Base-by-base conservation (phyloP, 2,113 vertebrate species). In the Castor canadensis region DNA sequence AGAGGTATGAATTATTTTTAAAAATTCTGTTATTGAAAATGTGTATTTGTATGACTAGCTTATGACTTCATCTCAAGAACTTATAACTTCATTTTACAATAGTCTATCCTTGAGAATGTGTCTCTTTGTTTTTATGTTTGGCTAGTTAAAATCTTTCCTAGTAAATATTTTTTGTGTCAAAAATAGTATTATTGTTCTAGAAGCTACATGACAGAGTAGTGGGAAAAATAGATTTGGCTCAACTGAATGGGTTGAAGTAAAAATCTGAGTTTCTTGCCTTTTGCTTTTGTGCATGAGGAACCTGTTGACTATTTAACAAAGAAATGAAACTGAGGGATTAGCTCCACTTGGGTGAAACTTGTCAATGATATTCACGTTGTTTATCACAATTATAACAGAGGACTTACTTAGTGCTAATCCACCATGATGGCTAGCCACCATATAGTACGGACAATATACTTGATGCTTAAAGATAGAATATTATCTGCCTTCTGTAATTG, bases 1-100 rank as follows among this genome's bases (percentile, higher is more conserved):
- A 98, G 96, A 98, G 97, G 91, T 97, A 93, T 96, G 95, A 84
- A 93, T 97, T 85, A 92, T 97, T 96, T 97, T 97, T 97, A 92
- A 58, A 81, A 75, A 89, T 90, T 40, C 45, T 89, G 79, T 95
- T 94, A 69, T 96, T 98, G 95, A 77, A 94, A 22, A 15, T 80
- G 72, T 87, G 28, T 89, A 88, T 98, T 95, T 92, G 24, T 84
- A 84, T 69, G 86, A 84, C 79, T 90, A 89, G 35, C 0, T 77
- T 71, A 91, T 96, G 95, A 81, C 38, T 94, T 97, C 93, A 95
- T 85, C 96, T 96, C 90, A 69, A 94, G 64, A 86, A 77, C 32
- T 93, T 80, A 82, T 88, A 73, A 66, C 87, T 82, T 96, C 88
- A 56, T 86, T 96, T 96, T 87, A 72, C 93, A 94, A 91, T 56